These are phyloP conservation scores for Peromyscus maniculatus DNA, from an alignment of 2,113 vertebrate genomes.

Conservation along the genomic window DNA sequence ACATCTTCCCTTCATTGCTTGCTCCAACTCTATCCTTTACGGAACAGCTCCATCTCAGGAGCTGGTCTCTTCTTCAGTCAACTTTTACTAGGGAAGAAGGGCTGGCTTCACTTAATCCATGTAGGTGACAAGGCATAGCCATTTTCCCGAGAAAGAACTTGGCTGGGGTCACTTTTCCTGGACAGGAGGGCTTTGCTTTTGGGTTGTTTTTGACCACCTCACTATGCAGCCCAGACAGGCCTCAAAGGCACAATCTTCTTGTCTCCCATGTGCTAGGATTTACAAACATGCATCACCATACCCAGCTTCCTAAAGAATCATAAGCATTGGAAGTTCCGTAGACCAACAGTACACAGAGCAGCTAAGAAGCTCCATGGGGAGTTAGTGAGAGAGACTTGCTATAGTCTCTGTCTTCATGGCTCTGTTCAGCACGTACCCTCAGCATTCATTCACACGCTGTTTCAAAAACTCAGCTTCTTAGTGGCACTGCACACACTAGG, in stretches of 20 bases:
- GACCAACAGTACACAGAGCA: neutral
- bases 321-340: neutral
- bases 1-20: neutral
- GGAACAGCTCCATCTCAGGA: neutral
- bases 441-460: neutral
- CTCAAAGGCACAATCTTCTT: neutral
- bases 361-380: neutral
- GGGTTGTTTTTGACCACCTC: neutral
- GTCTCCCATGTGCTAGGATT: neutral
- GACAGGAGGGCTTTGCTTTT: neutral
- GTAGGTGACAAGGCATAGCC: neutral
- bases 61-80: neutral
- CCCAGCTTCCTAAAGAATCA: neutral
- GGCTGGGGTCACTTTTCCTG: neutral
- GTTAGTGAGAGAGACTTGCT: neutral
- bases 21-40: neutral
- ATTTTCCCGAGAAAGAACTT: conserved; percentile 25
- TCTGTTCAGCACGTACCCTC: neutral
- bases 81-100: neutral
- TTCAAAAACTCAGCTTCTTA: neutral
- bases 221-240: neutral
- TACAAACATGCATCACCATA: neutral
- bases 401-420: neutral
- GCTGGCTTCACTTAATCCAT: neutral
- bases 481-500: neutral